A percentile compares a stretch with the other conserved stretches of the same genome.
phyloP scores from a whole-genome alignment of 1,140 invertebrate species.

The Camponotus pennsylvanicus region DNA sequence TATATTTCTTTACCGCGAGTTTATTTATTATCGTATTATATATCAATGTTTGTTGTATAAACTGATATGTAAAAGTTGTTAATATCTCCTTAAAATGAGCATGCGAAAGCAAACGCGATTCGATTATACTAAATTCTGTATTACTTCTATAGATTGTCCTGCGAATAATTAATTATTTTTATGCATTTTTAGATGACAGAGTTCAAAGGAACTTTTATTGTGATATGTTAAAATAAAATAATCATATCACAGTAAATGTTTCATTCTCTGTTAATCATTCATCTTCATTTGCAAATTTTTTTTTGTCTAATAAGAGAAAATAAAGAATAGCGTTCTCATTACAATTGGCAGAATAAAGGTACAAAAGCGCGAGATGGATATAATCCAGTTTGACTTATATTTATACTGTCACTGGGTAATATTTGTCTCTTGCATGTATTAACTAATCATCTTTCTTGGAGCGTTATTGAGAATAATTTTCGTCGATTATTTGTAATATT shows the following conservation, averaged over 20 bases:
- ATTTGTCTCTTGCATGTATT: conserved; percentile 86
- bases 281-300: conserved; percentile 46
- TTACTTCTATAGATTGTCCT: background rate
- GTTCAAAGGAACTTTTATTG: conserved; percentile 86
- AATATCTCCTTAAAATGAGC: background rate
- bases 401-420: conserved; percentile 87
- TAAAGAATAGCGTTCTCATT: background rate
- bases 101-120: background rate
- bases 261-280: conserved; percentile 77
- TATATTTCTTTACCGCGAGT: background rate
- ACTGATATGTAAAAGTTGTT: background rate
- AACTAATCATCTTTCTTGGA: conserved; percentile 64
- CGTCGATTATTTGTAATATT: background rate
- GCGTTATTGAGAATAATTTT: conserved; percentile 9
- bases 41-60: conserved; percentile 1
- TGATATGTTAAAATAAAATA: conserved; percentile 82
- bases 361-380: conserved; percentile 84
- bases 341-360: conserved; percentile 58
- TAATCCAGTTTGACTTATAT: conserved; percentile 84
- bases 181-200: conserved; percentile 48
- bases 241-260: conserved; percentile 88
- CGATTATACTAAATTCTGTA: background rate
- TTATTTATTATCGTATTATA: background rate
- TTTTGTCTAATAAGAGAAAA: conserved; percentile 11
- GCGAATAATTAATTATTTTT: background rate